Evolutionary conservation across 2,113 vertebrate species (phyloP), one percentile per base, ranked within the genome.

Genomic region (Protobothrops flavoviridis): DNA sequence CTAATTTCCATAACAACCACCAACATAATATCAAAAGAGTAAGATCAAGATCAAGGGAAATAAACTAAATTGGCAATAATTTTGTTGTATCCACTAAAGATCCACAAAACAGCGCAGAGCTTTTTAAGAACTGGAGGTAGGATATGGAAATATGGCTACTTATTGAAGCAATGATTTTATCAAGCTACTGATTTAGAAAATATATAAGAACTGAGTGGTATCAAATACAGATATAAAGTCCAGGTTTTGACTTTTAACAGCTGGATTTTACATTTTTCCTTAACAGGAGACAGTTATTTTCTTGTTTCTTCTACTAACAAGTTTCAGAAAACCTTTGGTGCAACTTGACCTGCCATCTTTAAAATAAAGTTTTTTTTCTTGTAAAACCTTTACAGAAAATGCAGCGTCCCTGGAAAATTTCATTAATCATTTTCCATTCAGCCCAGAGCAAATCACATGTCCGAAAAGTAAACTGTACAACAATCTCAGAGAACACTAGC

Each of bases 401-500:
- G 1, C 50, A 64, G 45, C 9, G 10, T 13, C 4, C 21, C 33
- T 24, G 48, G 57, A 93, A 56, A 50, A 55, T 26, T 61, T 69
- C 57, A 43, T 74, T 94, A 81, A 39, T n/a, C 3, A 9, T 90
- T 94, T 33, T 86, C 59, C 57, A 17, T 39, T 50, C 93, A 89
- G 2, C 0, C 0, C 5, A 17, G 85, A 93, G 87, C 1, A 93
- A 90, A 90, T 50, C 1, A 0, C 2, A 59, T 7, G 56, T 89
- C 87, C 5, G 0, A 93, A 95, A 93, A 23, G 4, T 11, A 93
- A 43, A 88, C 90, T 45, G 57, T 52, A 29, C 1, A 56, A 93
- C 94, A 94, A 94, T 87, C 87, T 90, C 81, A 91, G 89, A 87
- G 55, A 95, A 56, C 20, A 13, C 91, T 88, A 93, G 39, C 69